Evolutionary conservation across 2,888 invertebrate genomes (phyloP), one percentile per base, ranked within the genome.

Genomic region (Antheraea assamensis): DNA sequence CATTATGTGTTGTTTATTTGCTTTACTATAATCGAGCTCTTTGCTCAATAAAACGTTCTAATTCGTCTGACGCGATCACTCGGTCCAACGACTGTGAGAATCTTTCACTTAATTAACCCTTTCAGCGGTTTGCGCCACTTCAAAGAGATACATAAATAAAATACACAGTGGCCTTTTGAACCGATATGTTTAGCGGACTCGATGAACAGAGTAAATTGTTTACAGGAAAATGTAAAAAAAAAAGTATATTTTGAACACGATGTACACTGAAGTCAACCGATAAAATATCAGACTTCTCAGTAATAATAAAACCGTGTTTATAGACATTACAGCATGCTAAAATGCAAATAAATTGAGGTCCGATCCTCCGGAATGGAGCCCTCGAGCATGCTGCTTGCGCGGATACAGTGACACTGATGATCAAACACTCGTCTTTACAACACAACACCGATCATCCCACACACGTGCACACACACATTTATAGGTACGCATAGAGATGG

Each of bases 41-140:
- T 88, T 91, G 90, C 88, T 92, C 92, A 90, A 92, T 92, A 92
- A 90, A 85, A 91, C 88, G 92, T 88, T 90, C 87, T 92, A 93
- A 92, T 92, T 92, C 91, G 89, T 88, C 85, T 91, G 90, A 92
- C 88, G 81, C 84, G 92, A 93, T 93, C 90, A 90, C 84, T 83
- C 90, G 85, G 89, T 78, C 87, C 92, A 87, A 78, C 84, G 90
- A 80, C 80, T 85, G 84, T 85, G 88, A 89, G 91, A 90, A 90
- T 90, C 90, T 93, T 88, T 92, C 94, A 86, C 92, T 89, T 92
- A 94, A 93, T 94, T 94, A 94, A 88, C 91, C 89, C 89, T 91
- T 90, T 88, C 91, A 92, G 84, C 80, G 88, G 85, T 85, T 81
- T 90, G 88, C 88, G 78, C 85, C 86, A 88, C 92, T 89, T 94